Percentiles rank a stretch among this genome's conserved stretches.
Conservation (phyloP, 2,888 invertebrate species). For the Andrena bicolor region DNA sequence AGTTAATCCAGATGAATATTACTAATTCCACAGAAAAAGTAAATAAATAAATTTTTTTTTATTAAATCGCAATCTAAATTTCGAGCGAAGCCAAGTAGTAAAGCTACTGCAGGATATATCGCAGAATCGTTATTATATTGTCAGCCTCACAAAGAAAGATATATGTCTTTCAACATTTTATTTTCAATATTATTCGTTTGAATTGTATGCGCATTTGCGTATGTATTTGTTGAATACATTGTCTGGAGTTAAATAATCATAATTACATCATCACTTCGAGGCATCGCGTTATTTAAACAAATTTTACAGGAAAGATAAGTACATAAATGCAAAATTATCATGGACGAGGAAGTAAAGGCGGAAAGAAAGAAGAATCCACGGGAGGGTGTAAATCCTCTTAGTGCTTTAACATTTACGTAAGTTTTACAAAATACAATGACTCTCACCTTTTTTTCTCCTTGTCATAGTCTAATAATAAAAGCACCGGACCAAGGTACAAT, state of each 20-base stretch:
- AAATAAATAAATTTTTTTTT: no score
- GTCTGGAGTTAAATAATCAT: neutral
- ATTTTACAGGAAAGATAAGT: slow-evolving; percentile 27
- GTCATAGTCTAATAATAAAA: slow-evolving; percentile 16
- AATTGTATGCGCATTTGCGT: neutral
- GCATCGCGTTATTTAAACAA: neutral
- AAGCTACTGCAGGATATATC: neutral
- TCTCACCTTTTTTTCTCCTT: neutral
- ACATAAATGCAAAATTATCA: slow-evolving; percentile 47
- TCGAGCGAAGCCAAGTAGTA: no score
- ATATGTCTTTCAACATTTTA: no score
- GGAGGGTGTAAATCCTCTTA: slow-evolving; percentile 86
- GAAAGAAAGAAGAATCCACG: slow-evolving; percentile 85
- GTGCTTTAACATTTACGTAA: slow-evolving; percentile 87
- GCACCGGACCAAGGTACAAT: slow-evolving; percentile 8
- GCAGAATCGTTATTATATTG: neutral
- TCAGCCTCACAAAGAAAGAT: neutral
- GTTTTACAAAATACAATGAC: slow-evolving; percentile 61
- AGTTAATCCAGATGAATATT: no score
- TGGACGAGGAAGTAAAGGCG: slow-evolving; percentile 80
- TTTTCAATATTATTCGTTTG: neutral
- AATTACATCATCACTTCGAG: neutral
- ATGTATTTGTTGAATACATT: neutral
- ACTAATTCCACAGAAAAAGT: no score
- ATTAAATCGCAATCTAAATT: no score